These are phyloP conservation scores for Ochotona princeps DNA, from an alignment of 2,113 vertebrate species.

Conservation along the genomic window DNA sequence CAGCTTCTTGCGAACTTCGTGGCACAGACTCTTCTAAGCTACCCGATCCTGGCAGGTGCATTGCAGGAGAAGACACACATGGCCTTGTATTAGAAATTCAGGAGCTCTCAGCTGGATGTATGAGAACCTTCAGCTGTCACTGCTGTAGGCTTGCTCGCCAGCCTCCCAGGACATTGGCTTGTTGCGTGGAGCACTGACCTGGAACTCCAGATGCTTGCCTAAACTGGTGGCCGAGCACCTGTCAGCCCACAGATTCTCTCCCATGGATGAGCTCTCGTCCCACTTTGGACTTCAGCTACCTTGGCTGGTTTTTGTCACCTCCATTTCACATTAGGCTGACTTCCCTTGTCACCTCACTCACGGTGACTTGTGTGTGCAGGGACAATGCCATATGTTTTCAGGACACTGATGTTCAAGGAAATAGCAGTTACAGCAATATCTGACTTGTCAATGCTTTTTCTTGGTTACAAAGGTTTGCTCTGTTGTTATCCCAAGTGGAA, in stretches of 20 bases:
- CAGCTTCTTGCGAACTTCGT: background rate
- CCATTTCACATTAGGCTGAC: background rate
- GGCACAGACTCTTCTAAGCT: background rate
- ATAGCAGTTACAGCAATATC: background rate
- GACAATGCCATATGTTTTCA: background rate
- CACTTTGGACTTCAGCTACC: background rate
- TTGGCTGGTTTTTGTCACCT: background rate
- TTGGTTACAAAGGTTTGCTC: background rate
- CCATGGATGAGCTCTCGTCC: background rate
- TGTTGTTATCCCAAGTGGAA: background rate
- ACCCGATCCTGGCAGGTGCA: background rate
- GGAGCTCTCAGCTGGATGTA: background rate
- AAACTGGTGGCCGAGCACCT: background rate
- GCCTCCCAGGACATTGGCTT: background rate
- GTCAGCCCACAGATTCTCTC: background rate
- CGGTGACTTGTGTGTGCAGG: background rate
- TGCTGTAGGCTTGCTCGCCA: background rate
- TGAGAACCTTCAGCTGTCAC: background rate
- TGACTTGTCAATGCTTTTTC: background rate
- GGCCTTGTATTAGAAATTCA: background rate
- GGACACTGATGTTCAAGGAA: background rate
- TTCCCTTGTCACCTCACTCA: background rate
- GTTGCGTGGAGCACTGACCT: background rate
- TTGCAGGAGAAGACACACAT: background rate
- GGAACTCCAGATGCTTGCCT: background rate